Evolutionary conservation across 2,113 vertebrate species (phyloP).

Genomic region (Numenius arquata): DNA sequence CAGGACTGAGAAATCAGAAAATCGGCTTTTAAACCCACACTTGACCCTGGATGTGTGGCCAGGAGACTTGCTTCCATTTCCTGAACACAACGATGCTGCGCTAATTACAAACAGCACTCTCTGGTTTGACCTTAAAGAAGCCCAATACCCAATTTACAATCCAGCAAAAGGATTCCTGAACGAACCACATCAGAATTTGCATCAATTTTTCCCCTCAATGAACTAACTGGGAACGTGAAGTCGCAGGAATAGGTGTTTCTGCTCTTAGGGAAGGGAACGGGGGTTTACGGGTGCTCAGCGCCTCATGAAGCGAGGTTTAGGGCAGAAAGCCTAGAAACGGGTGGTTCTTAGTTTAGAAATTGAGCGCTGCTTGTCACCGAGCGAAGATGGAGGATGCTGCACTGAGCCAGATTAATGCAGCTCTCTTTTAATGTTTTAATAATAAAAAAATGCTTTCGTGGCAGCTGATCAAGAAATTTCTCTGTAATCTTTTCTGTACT

Average conservation of each 20-base stretch:
- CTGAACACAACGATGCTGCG: background rate
- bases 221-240: background rate
- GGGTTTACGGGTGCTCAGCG: background rate
- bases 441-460: conserved; percentile 32
- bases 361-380: background rate
- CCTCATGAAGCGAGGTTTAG: background rate
- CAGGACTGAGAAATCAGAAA: background rate
- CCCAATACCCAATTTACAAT: background rate
- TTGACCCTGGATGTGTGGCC: background rate
- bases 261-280: background rate
- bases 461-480: conserved; percentile 49
- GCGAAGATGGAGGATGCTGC: conserved; percentile 29
- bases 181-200: background rate
- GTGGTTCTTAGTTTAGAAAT: conserved; percentile 24
- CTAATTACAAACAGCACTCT: background rate
- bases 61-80: background rate
- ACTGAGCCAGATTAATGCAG: background rate
- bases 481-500: conserved; percentile 47
- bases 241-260: background rate
- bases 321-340: conserved; percentile 1
- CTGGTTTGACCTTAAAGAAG: background rate
- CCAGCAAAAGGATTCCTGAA: background rate
- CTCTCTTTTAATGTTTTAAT: conserved; percentile 1
- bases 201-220: background rate
- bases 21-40: background rate